These are phyloP conservation scores for Meteorus colon DNA, from an alignment of 2,888 invertebrate genomes.

Conservation along the genomic window DNA sequence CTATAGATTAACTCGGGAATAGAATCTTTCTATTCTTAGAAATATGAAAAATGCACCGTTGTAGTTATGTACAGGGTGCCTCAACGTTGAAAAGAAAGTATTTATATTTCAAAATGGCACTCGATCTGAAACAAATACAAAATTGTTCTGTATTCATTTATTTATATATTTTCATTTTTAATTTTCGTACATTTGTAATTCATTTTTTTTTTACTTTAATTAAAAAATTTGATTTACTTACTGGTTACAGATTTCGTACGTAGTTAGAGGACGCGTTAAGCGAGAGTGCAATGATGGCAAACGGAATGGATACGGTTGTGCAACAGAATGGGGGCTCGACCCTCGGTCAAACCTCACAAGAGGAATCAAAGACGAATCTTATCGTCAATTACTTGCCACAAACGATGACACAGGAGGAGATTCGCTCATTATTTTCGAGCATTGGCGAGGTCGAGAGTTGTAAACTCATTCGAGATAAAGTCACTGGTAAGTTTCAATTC, in stretches of 20 bases:
- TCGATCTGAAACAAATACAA: not conserved
- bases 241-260: slow-evolving; percentile 69
- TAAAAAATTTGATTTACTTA: slow-evolving; percentile 1
- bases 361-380: slow-evolving; percentile 98
- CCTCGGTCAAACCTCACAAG: slow-evolving; percentile 79
- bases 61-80: not conserved
- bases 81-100: not conserved
- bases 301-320: slow-evolving; percentile 86
- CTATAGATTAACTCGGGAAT: slow-evolving; percentile 2
- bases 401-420: slow-evolving; percentile 99
- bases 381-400: slow-evolving; percentile 99
- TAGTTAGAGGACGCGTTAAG: slow-evolving; percentile 66
- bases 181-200: slow-evolving; percentile 14
- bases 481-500: slow-evolving; percentile 81
- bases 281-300: slow-evolving; percentile 82
- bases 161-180: not conserved
- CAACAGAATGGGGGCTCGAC: slow-evolving; percentile 87
- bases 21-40: slow-evolving; percentile 39
- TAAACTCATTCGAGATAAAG: slow-evolving; percentile 98
- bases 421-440: slow-evolving; percentile 96
- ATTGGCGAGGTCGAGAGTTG: slow-evolving; percentile 99
- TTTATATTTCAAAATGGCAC: slow-evolving; percentile 26
- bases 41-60: slow-evolving; percentile 41
- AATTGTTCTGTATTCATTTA: not conserved
- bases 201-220: slow-evolving; percentile 23